These are phyloP conservation scores for Osmerus mordax DNA, from an alignment of 2,113 vertebrate species.

Conservation along the genomic window DNA sequence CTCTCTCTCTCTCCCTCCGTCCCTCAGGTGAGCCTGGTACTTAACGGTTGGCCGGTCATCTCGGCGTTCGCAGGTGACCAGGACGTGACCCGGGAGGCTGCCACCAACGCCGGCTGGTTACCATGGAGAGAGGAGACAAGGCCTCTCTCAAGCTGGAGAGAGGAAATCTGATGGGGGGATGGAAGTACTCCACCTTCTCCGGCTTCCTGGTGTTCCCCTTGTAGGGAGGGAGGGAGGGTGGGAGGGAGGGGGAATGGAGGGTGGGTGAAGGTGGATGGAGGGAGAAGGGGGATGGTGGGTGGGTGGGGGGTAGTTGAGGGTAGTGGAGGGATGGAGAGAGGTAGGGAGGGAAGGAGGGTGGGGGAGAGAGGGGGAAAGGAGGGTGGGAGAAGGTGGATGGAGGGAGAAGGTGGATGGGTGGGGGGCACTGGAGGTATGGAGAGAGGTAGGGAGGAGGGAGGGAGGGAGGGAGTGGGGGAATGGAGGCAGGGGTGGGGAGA, in stretches of 20 bases:
- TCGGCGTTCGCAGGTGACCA: constrained; percentile 85
- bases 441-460: neutral
- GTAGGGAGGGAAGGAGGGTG: neutral
- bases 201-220: constrained; percentile 85
- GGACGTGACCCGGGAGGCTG: constrained; percentile 84
- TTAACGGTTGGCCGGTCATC: constrained; percentile 83
- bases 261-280: neutral
- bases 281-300: neutral
- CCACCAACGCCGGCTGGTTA: constrained; percentile 80
- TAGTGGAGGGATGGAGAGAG: constrained; percentile 13
- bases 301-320: constrained; percentile 1
- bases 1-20: constrained; percentile 3
- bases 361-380: neutral
- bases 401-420: neutral
- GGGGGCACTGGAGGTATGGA: neutral
- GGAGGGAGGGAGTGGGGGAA: neutral
- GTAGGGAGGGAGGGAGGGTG: constrained; percentile 32
- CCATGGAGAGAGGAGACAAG: constrained; percentile 84
- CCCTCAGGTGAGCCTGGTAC: constrained; percentile 78
- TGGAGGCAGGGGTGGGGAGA: no score
- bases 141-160: constrained; percentile 82
- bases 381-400: neutral
- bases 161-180: constrained; percentile 84
- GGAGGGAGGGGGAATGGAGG: neutral
- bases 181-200: constrained; percentile 88